Evolutionary conservation across 2,888 invertebrate species (phyloP), one percentile per base, ranked within the genome.

Genomic region (Ophion slaviceki): DNA sequence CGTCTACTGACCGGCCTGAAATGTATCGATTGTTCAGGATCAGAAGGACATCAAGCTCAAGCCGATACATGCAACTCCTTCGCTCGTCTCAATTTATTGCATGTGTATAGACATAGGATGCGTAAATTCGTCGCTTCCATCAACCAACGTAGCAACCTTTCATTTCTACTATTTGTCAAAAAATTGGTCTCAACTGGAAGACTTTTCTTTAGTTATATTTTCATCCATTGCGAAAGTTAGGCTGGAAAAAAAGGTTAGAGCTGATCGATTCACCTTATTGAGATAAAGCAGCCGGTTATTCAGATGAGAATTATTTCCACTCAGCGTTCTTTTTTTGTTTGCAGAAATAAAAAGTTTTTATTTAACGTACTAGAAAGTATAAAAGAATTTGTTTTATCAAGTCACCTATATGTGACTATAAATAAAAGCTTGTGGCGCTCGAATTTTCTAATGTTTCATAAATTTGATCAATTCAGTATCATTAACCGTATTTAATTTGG

Each of bases 1-100:
- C 91, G 91, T 92, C 89, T 89, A 86, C 88, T 86, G 24, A 10
- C n/a, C 61, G 28, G 57, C 57, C 28, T 10, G 24, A 24, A 77
- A 57, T 24, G 57, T 40, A 57, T 75, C 62, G 75, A 75, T 40
- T 20, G 62, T 40, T 28, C 4, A 28, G 28, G 59, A 75, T 47
- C 62, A 62, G 20, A 61, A 61, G 24, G 64, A 47, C 75, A 24
- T 47, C 24, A 47, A 62, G 45, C 47, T 8, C 36, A 28, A 17
- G 47, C 32, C 7, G 36, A 59, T 72, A 20, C 59, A 36, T 10
- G n/a, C n/a, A 59, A n/a, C 20, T n/a, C 5, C 32, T 40, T 36
- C 28, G 72, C 72, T 47, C 36, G 20, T 75, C 45, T 47, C 28
- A 47, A 64, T 75, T 64, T 40, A 45, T 61, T 20, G 74, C 74